These are phyloP conservation scores for Recurvirostra avosetta DNA, from an alignment of 2,113 vertebrate genomes.

Conservation along the genomic window DNA sequence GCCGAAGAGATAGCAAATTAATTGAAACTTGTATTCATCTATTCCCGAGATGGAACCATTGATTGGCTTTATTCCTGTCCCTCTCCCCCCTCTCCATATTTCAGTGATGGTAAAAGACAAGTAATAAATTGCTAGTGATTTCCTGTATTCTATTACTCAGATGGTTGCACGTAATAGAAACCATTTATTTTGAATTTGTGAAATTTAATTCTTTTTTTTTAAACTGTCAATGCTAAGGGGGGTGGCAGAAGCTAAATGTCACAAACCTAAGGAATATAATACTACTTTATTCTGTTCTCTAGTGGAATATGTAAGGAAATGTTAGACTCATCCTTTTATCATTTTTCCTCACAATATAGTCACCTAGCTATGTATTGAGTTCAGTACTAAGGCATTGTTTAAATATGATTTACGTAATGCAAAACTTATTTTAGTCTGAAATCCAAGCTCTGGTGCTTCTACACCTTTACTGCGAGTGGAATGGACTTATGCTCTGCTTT, in stretches of 20 bases:
- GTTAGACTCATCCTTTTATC: too few species aligned
- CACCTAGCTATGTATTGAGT: background rate
- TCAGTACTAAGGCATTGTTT: background rate
- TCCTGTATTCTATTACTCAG: background rate
- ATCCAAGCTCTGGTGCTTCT: background rate
- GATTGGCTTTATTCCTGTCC: background rate
- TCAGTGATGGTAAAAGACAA: background rate
- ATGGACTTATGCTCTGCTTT: background rate
- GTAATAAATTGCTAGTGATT: background rate
- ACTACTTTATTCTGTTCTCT: background rate
- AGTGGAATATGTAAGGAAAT: background rate
- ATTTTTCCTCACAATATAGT: background rate
- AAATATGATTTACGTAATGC: background rate
- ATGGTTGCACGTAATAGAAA: background rate
- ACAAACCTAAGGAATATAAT: background rate
- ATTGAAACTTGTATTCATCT: background rate
- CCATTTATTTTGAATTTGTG: background rate
- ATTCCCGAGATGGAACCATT: background rate
- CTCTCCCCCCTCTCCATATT: background rate
- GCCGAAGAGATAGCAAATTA: background rate
- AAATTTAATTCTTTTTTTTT: background rate
- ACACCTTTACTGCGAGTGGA: background rate
- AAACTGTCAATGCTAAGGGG: background rate
- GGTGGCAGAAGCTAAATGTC: background rate
- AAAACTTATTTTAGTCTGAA: background rate